Evolutionary conservation across 2,888 invertebrate genomes (phyloP).

Genomic region (Megalurothrips usitatus): DNA sequence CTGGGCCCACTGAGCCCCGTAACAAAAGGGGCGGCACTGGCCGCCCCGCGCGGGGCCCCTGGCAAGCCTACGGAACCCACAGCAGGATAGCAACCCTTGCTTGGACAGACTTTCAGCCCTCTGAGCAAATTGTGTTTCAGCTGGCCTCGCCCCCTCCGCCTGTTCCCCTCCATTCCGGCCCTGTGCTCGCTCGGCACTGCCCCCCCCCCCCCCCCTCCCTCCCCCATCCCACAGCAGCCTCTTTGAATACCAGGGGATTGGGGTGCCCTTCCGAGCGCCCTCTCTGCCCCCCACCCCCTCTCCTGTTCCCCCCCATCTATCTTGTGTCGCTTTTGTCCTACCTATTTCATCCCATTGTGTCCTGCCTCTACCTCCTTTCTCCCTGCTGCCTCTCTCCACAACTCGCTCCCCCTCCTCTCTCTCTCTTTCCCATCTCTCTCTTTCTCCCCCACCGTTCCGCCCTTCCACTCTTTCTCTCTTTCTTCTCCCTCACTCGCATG

Average conservation of each 20-base stretch:
- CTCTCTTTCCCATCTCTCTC: neutral
- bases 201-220: too few relatives aligned
- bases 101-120: neutral
- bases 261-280: neutral
- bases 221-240: too few relatives aligned
- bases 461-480: conserved; percentile 7
- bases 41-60: too few relatives aligned
- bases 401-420: neutral
- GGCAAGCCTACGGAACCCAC: too few relatives aligned
- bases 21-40: too few relatives aligned
- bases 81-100: too few relatives aligned
- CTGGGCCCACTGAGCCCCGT: too few relatives aligned
- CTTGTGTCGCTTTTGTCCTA: conserved; percentile 5
- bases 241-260: too few relatives aligned
- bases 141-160: neutral
- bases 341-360: neutral
- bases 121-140: neutral
- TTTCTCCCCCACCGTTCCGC: neutral
- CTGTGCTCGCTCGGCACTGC: too few relatives aligned
- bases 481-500: conserved; percentile 2
- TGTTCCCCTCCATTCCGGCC: neutral
- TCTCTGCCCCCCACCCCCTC: neutral
- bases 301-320: neutral
- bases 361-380: neutral
- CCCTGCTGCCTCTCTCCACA: neutral